phyloP scores from a whole-genome alignment of 2,113 vertebrate species.

The Xenus cinereus region DNA sequence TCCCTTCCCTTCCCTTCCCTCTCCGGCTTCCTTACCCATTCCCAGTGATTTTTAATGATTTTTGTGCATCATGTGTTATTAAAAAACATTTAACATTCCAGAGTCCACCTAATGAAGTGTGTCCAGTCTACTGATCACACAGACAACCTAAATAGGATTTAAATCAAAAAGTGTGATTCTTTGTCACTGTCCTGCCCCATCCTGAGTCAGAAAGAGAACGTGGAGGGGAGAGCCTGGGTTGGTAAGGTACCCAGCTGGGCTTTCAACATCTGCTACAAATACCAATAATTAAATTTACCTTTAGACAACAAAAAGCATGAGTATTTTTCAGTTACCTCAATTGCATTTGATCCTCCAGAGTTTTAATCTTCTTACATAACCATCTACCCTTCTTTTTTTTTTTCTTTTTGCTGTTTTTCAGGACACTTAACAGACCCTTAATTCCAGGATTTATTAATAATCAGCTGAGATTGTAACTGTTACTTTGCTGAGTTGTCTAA shows the following conservation, averaged over 20 bases:
- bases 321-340: neutral
- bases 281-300: neutral
- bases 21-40: neutral
- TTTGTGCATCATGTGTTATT: neutral
- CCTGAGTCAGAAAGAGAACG: neutral
- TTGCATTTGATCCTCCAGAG: neutral
- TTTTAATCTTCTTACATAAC: neutral
- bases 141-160: neutral
- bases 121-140: neutral
- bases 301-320: neutral
- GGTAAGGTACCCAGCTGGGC: neutral
- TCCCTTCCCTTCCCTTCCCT: neutral
- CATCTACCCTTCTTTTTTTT: neutral
- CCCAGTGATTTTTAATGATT: neutral
- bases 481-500: neutral
- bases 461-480: neutral
- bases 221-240: neutral
- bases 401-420: neutral
- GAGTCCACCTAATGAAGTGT: neutral
- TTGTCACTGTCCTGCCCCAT: neutral
- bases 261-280: neutral
- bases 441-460: neutral
- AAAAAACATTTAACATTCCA: neutral
- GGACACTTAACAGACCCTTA: neutral
- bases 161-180: neutral